These are phyloP conservation scores for Parotia lawesii DNA, from an alignment of 2,113 vertebrate genomes.

Conservation along the genomic window DNA sequence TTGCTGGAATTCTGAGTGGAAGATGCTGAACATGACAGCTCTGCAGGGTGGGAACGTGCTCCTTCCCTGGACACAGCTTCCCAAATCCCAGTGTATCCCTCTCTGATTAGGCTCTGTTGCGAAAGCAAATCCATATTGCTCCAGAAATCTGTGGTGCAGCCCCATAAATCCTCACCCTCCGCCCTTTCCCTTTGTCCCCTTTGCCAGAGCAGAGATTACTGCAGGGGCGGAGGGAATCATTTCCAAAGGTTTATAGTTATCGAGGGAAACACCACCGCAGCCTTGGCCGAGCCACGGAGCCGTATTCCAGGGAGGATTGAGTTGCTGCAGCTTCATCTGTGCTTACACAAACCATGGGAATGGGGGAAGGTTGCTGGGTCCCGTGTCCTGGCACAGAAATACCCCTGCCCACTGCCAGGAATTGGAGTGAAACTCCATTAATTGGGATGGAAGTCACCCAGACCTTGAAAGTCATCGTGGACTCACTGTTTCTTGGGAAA, in stretches of 20 bases:
- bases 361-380: background rate
- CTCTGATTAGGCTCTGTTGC: background rate
- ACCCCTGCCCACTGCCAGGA: background rate
- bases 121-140: background rate
- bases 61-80: background rate
- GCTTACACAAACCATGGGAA: background rate
- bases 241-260: background rate
- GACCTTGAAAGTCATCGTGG: rapidly evolving
- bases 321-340: background rate
- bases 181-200: background rate
- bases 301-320: background rate
- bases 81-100: rapidly evolving
- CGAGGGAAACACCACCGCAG: rapidly evolving
- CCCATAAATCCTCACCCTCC: background rate
- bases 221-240: background rate
- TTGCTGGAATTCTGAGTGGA: background rate
- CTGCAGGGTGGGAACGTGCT: rapidly evolving
- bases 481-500: background rate
- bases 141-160: background rate
- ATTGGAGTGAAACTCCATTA: rapidly evolving
- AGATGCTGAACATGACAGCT: rapidly evolving
- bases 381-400: background rate
- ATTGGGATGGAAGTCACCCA: background rate
- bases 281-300: background rate
- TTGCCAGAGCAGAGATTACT: background rate